Evolutionary conservation across 2,113 vertebrate genomes (phyloP).

Genomic region (Cygnus atratus): DNA sequence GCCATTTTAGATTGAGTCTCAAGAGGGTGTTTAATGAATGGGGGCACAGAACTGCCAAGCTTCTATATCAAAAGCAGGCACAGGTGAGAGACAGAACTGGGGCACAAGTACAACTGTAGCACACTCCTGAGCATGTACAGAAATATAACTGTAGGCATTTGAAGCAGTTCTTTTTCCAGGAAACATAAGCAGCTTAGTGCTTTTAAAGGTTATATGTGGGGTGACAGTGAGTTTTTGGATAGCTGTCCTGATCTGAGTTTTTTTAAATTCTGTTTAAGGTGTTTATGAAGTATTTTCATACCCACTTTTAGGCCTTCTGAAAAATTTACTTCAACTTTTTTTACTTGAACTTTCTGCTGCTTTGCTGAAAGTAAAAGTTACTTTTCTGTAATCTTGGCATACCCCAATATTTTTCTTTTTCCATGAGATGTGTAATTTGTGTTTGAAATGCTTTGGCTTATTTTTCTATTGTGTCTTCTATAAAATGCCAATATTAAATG

Average conservation of each 20-base stretch:
- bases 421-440: neutral
- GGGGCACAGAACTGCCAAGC: neutral
- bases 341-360: neutral
- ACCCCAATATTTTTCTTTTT: neutral
- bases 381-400: neutral
- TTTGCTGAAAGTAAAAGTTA: neutral
- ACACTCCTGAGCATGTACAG: neutral
- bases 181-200: neutral
- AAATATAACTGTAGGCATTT: neutral
- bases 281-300: constrained; percentile 17
- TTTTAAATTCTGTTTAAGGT: constrained; percentile 5
- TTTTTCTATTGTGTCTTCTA: neutral
- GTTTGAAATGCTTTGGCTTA: neutral
- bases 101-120: neutral
- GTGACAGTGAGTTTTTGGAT: neutral
- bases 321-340: neutral
- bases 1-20: neutral
- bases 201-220: neutral
- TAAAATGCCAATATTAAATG: neutral
- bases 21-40: neutral
- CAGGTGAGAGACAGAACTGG: neutral
- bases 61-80: neutral
- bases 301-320: neutral
- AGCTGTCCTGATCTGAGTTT: neutral
- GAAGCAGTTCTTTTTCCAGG: neutral